Evolutionary conservation across 2,888 invertebrate genomes (phyloP).

Genomic region (Drosophila percnosoma): DNA sequence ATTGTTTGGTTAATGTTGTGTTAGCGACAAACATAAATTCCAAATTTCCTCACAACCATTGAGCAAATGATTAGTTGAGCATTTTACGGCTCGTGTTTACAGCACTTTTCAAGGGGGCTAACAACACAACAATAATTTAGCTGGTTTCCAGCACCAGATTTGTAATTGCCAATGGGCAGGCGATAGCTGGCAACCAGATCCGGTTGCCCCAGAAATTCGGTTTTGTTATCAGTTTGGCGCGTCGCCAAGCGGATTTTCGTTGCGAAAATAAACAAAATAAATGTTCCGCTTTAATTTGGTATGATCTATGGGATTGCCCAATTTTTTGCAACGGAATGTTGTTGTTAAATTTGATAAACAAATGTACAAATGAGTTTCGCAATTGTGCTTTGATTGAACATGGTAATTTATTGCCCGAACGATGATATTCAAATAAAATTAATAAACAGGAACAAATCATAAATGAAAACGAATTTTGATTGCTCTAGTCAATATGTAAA

Average conservation of each 20-base stretch:
- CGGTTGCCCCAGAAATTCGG: slow-evolving; percentile 32
- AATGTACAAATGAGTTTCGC: not conserved
- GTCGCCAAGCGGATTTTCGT: slow-evolving; percentile 28
- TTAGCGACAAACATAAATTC: slow-evolving; percentile 56
- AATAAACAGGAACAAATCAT: not conserved
- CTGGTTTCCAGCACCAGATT: slow-evolving; percentile 40
- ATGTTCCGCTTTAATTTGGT: slow-evolving; percentile 26
- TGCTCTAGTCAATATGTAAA: not conserved
- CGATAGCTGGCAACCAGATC: slow-evolving; percentile 17
- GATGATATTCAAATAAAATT: not conserved
- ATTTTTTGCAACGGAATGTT: slow-evolving; percentile 12
- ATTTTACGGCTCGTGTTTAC: slow-evolving; percentile 33
- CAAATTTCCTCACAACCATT: slow-evolving; percentile 60
- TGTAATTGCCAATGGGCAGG: slow-evolving; percentile 9
- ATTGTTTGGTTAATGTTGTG: slow-evolving; percentile 42
- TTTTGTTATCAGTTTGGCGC: slow-evolving; percentile 42
- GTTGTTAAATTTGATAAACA: slow-evolving; percentile 5
- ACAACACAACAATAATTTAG: slow-evolving; percentile 57
- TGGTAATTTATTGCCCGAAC: not conserved
- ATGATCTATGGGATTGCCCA: slow-evolving; percentile 37
- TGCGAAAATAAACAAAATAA: slow-evolving; percentile 23
- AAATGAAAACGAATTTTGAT: not conserved
- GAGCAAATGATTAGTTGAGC: slow-evolving; percentile 67
- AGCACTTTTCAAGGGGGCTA: slow-evolving; percentile 15
- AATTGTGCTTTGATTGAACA: not conserved